Evolutionary conservation across 2,888 invertebrate genomes (phyloP), one percentile per base, ranked within the genome.

Genomic region (Caenorhabditis imperialis): DNA sequence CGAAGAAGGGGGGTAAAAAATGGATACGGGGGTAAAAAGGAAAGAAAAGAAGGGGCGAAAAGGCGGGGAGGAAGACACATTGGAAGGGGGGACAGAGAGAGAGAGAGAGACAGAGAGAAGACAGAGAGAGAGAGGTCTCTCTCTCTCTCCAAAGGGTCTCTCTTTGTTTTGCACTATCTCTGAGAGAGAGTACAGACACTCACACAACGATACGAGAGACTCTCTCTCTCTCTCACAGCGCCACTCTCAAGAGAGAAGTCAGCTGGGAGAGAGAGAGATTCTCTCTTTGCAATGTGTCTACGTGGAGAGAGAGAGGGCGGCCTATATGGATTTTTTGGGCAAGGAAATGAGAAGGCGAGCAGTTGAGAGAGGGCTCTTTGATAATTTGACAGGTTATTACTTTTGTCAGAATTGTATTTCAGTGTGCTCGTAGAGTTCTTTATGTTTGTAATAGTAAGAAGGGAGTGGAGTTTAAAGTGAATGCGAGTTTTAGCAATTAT

Each of bases 181-280:
- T 20, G 25, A 22, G 18, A 53, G 18, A 45, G 30, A 37, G 44
- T 14, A n/a, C 16, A 47, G 35, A 30, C 20, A 27, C 14, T 25
- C 10, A 38, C n/a, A 27, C 22, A 27, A 16, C 16, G 23, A 38
- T 25, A 61, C 58, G 51, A 53, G 38, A 51, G 38, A 14, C 20
- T 50, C 40, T 38, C 30, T 20, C 38, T 47, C 30, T 54, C 53
- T 57, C 37, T 47, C 48, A 20, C 37, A n/a, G 37, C 45, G 14
- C 37, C 7, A n/a, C 30, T 30, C 10, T 30, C 10, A 6, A 6
- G 10, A 6, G 10, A 30, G 30, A 30, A 30, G 30, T 30, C 30
- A 45, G 22, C 12, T 38, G 40, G 16, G 50, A 33, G 37, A 51
- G 8, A 50, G 30, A 30, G 7, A 30, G 10, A 30, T 30, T 30